A percentile compares a stretch with the other conserved stretches of the same genome.
Evolutionary conservation across 2,113 vertebrate species (phyloP).

Genomic region (Eretmochelys imbricata): DNA sequence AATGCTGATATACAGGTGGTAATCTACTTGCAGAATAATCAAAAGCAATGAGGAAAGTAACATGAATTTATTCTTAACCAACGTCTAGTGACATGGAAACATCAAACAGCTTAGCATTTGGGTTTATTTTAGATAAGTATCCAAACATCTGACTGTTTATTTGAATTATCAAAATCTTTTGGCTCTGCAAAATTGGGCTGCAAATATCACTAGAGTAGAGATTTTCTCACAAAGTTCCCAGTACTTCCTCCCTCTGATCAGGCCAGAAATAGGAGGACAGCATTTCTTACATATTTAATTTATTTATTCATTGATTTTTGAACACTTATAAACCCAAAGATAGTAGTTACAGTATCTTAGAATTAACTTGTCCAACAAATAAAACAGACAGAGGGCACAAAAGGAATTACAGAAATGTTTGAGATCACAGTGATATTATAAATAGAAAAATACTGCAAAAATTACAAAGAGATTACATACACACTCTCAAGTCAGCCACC

Average conservation of each 20-base stretch:
- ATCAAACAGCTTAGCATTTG: not conserved
- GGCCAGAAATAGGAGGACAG: not conserved
- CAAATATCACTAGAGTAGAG: not conserved
- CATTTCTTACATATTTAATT: not conserved
- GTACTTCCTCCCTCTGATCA: not conserved
- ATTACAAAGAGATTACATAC: not conserved
- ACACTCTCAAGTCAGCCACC: not conserved
- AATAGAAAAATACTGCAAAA: not conserved
- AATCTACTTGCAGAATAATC: slow-evolving; percentile 67
- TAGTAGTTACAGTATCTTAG: not conserved
- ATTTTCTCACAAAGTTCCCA: not conserved
- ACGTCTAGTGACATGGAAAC: slow-evolving; percentile 38
- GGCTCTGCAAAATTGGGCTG: not conserved
- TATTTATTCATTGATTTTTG: not conserved
- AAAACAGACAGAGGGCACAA: not conserved
- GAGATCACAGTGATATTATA: not conserved
- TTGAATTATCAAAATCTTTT: not conserved
- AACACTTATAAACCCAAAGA: not conserved
- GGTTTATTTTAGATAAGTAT: not conserved
- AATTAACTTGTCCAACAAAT: not conserved
- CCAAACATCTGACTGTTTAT: not conserved
- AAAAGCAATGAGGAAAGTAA: slow-evolving; percentile 56
- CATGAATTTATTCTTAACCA: slow-evolving; percentile 65
- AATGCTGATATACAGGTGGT: slow-evolving; percentile 56
- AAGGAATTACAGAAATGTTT: not conserved